A percentile compares a stretch with the other conserved stretches of the same genome.
Conservation (phyloP, 2,113 vertebrate species). For the Myrmecophaga tridactyla region DNA sequence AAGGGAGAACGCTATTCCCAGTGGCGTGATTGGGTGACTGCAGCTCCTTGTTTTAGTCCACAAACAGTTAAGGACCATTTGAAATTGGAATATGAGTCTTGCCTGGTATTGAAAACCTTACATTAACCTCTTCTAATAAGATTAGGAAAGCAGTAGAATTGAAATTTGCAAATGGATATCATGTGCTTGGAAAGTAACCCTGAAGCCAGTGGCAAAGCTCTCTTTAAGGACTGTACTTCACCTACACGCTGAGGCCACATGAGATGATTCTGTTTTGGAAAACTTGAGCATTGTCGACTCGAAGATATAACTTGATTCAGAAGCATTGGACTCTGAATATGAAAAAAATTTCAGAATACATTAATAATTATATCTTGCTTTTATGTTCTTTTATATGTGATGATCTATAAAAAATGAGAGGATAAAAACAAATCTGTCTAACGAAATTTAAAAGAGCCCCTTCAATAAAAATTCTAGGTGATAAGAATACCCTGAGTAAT, state of each 20-base stretch:
- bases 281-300: not conserved
- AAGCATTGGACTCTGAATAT: not conserved
- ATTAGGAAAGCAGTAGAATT: not conserved
- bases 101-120: not conserved
- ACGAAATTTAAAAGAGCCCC: not conserved
- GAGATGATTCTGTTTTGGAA: not conserved
- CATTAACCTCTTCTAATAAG: not conserved
- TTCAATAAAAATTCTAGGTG: not conserved
- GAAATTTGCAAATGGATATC: not conserved
- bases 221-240: too few relatives aligned
- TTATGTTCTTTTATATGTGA: not conserved
- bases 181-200: not conserved
- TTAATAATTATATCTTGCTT: not conserved
- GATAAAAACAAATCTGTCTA: not conserved
- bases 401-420: not conserved
- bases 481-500: not conserved
- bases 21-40: not conserved
- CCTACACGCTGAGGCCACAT: too few relatives aligned
- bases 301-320: not conserved
- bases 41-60: not conserved
- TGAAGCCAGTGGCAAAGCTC: not conserved
- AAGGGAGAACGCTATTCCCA: not conserved
- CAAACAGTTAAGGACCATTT: not conserved
- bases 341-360: not conserved
- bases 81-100: not conserved